Conservation (phyloP, 2,797 vertebrate species). For the Brachyalestes nurse region DNA sequence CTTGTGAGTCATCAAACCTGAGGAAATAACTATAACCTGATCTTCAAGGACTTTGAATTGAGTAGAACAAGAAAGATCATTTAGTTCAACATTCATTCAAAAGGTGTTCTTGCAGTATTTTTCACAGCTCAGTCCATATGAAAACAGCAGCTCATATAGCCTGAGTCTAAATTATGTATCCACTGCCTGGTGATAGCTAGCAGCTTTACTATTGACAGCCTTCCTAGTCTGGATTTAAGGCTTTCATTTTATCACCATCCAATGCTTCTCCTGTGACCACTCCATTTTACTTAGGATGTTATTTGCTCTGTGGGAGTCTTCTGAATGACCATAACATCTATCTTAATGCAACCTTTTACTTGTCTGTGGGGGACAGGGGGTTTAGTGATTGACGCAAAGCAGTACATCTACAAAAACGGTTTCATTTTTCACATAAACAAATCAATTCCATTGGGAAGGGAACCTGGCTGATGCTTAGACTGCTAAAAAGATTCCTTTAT, state of each 20-base stretch:
- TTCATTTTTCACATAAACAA: constrained; percentile 31
- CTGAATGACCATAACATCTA: constrained; percentile 51
- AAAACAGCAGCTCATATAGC: constrained; percentile 8
- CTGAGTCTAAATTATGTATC: constrained; percentile 32
- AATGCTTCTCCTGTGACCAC: constrained; percentile 57
- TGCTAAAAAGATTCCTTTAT: constrained; percentile 5
- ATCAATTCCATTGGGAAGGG: constrained; percentile 24
- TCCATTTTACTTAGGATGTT: constrained; percentile 57
- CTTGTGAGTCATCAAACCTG: not conserved
- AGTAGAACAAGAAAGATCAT: not conserved
- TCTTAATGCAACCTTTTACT: constrained; percentile 61
- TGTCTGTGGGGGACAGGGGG: constrained; percentile 49
- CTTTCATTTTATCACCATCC: constrained; percentile 55
- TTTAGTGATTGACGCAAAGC: constrained; percentile 42
- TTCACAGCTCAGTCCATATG: not conserved
- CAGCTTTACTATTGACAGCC: constrained; percentile 48
- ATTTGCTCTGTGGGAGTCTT: constrained; percentile 63
- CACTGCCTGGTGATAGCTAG: constrained; percentile 44
- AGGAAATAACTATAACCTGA: not conserved
- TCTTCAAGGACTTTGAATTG: not conserved
- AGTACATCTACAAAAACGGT: constrained; percentile 23
- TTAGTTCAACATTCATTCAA: not conserved
- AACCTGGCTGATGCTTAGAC: not conserved
- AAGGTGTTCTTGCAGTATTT: not conserved
- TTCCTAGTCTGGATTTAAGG: constrained; percentile 63